Evolutionary conservation across 2,888 invertebrate species (phyloP), one percentile per base, ranked within the genome.

Genomic region (Sarcophaga subvicina): DNA sequence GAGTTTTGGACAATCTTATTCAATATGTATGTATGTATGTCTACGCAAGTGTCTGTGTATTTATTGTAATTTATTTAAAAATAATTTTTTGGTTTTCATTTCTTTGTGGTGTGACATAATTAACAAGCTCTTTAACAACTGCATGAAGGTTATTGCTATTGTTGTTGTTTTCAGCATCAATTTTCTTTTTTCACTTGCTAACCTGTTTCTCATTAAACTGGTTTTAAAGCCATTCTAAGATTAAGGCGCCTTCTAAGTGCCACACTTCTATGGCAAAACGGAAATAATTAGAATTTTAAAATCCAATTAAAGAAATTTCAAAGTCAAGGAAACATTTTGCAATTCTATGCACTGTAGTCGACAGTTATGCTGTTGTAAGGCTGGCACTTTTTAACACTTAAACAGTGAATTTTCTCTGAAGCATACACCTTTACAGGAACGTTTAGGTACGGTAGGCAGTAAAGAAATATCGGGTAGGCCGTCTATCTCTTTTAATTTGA

Each of bases 1-100:
- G 47, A 63, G 75, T 66, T 69, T 78, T 69, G 64, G 71, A 71
- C 11, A 71, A 64, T 80, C 71, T 20, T 54, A 22, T 54, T 71
- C 47, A 14, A 66, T 76, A 22, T 4, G 54, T 54, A n/a, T 17
- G 2, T 12, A 54, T 27, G 27, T 27, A 27, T 27, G 27, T 27
- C 4, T 8, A 37, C 8, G 37, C 8, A 6, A 8, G 37, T 37
- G 8, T 10, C 8, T 37, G 2, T 37, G 37, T 37, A 37, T 37
- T 8, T 37, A 37, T 37, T 37, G 2, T n/a, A 20, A 59, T 59
- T 54, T 20, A 37, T 12, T 12, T 60, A 17, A 37, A 27, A 54
- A 25, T 2, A 49, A 27, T 11, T 59, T 60, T 63, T 70, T 54
- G 3, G 0, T 17, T 17, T 17, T 79, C 49, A 27, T n/a, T 25